These are phyloP conservation scores for Dryoscopus gambensis DNA, from an alignment of 2,113 vertebrate genomes.

Conservation along the genomic window DNA sequence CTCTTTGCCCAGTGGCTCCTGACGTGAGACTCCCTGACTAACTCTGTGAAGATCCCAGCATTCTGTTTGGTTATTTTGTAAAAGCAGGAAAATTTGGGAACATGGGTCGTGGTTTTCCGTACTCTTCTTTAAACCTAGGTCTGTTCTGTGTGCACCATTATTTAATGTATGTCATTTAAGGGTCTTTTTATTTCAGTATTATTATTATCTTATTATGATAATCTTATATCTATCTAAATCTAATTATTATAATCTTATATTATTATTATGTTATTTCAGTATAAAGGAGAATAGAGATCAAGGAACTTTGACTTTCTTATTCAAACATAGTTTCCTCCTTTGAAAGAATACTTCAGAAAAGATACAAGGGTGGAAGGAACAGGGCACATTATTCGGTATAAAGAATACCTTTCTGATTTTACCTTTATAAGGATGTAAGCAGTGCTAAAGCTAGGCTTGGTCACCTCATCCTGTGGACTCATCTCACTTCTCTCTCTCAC, in stretches of 20 bases:
- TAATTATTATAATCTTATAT: too few relatives aligned
- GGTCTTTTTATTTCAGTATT: too few relatives aligned
- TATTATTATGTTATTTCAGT: background rate
- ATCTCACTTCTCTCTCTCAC: background rate
- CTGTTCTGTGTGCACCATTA: background rate
- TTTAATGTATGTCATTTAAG: background rate
- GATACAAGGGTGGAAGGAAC: background rate
- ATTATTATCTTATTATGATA: too few relatives aligned
- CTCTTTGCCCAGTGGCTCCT: background rate
- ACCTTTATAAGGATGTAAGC: background rate
- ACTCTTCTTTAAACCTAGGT: background rate
- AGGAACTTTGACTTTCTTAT: background rate
- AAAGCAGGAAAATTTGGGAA: background rate
- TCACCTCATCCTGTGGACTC: background rate
- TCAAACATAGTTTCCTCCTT: background rate
- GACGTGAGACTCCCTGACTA: background rate
- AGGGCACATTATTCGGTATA: background rate
- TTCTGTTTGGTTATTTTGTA: background rate
- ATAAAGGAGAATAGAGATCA: background rate
- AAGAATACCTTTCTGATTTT: background rate
- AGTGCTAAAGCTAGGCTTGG: background rate
- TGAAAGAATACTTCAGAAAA: background rate
- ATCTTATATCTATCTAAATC: too few relatives aligned
- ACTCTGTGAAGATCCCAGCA: background rate
- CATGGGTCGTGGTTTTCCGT: accelerated